phyloP scores from a whole-genome alignment of 2,888 invertebrate species.

The Subacronicta megacephala region DNA sequence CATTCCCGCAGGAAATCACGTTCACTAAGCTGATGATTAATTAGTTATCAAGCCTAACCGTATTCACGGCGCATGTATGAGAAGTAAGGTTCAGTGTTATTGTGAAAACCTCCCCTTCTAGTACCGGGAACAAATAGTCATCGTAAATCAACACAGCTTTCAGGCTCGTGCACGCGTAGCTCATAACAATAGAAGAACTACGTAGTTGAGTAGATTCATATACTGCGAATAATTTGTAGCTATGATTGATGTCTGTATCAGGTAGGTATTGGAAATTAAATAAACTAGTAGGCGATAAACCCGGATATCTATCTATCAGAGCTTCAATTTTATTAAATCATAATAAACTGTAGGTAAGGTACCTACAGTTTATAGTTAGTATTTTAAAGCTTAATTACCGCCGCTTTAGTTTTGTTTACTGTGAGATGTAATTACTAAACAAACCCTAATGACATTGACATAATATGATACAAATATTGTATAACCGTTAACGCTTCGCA shows the following conservation, averaged over 20 bases:
- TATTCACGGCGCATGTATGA: slow-evolving; percentile 39
- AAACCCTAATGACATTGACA: slow-evolving; percentile 41
- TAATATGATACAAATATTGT: slow-evolving; percentile 51
- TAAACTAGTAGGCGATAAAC: too few species aligned
- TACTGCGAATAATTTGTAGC: not conserved
- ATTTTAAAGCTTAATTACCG: slow-evolving; percentile 34
- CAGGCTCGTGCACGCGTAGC: slow-evolving; percentile 2
- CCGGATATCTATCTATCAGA: too few species aligned
- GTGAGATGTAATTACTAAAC: slow-evolving; percentile 40
- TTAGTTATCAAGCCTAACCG: slow-evolving; percentile 71
- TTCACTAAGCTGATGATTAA: slow-evolving; percentile 79
- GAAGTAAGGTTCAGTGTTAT: slow-evolving; percentile 45
- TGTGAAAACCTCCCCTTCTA: slow-evolving; percentile 18
- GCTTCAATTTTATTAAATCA: too few species aligned
- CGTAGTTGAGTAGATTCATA: slow-evolving; percentile 2
- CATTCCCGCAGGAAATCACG: slow-evolving; percentile 79
- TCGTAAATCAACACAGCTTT: slow-evolving; percentile 45
- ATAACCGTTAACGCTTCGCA: slow-evolving; percentile 29
- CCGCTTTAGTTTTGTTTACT: slow-evolving; percentile 1
- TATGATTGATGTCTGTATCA: not conserved
- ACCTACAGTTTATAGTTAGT: too few species aligned
- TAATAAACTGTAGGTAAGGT: slow-evolving; percentile 1
- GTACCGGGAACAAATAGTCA: slow-evolving; percentile 24
- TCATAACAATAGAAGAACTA: slow-evolving; percentile 10
- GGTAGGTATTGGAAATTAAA: too few species aligned